phyloP scores from a whole-genome alignment of 2,888 invertebrate genomes.

The Uloborus plumipes region DNA sequence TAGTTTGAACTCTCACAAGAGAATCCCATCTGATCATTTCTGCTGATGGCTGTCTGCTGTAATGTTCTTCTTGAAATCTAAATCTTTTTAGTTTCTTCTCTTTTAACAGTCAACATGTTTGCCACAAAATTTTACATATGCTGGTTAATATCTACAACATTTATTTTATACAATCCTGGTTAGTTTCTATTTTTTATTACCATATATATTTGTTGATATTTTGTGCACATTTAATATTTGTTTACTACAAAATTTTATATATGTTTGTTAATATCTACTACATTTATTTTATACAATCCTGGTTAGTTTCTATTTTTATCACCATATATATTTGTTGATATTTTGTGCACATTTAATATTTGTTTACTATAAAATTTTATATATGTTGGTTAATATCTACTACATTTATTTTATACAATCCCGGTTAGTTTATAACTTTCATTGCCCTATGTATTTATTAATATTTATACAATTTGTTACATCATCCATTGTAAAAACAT shows the following conservation, averaged over 20 bases:
- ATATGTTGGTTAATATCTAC: constrained; percentile 35
- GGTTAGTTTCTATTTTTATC: constrained; percentile 9
- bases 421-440: constrained; percentile 18
- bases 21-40: neutral
- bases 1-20: constrained; percentile 29
- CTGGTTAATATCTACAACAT: constrained; percentile 33
- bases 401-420: constrained; percentile 29
- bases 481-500: neutral
- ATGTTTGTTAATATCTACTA: constrained; percentile 31
- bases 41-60: constrained; percentile 27
- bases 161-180: constrained; percentile 42
- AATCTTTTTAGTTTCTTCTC: neutral
- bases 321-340: too few relatives aligned
- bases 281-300: constrained; percentile 35
- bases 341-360: too few relatives aligned
- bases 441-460: neutral
- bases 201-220: too few relatives aligned
- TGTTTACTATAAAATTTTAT: constrained; percentile 41
- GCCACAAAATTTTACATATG: constrained; percentile 36
- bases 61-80: constrained; percentile 7
- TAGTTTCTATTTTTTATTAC: neutral
- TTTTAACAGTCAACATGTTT: constrained; percentile 25
- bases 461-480: neutral
- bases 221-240: too few relatives aligned
- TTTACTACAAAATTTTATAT: constrained; percentile 37